A percentile compares a stretch with the other conserved stretches of the same genome.
phyloP scores from a whole-genome alignment of 2,888 invertebrate species.

The Hemicrepidius hirtus region DNA sequence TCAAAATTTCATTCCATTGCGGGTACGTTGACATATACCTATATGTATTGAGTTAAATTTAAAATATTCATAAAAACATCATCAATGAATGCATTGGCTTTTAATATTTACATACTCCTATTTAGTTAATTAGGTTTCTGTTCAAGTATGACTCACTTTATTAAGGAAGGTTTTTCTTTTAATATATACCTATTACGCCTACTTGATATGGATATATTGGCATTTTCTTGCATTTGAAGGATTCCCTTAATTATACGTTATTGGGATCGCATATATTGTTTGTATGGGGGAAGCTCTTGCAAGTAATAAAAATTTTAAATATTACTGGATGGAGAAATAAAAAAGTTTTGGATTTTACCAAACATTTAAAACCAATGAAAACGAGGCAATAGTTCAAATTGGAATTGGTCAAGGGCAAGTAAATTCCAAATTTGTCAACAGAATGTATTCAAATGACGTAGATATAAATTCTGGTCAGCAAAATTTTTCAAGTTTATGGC shows the following conservation, averaged over 20 bases:
- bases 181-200: conserved; percentile 17
- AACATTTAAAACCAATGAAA: too few relatives aligned
- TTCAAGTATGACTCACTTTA: conserved; percentile 40
- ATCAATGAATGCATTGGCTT: conserved; percentile 49
- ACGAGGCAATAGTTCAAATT: too few relatives aligned
- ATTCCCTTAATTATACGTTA: too few relatives aligned
- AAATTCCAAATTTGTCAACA: too few relatives aligned
- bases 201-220: conserved; percentile 21
- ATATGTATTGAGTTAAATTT: conserved; percentile 41
- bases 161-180: conserved; percentile 33
- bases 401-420: too few relatives aligned
- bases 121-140: conserved; percentile 46
- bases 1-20: conserved; percentile 49
- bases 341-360: too few relatives aligned
- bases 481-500: conserved; percentile 22
- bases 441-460: not conserved
- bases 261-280: too few relatives aligned
- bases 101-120: conserved; percentile 48
- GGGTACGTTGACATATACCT: conserved; percentile 51
- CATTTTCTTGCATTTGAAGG: conserved; percentile 10
- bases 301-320: too few relatives aligned
- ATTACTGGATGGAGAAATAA: too few relatives aligned
- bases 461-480: conserved; percentile 13
- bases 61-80: conserved; percentile 50
- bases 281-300: too few relatives aligned